phyloP scores from a whole-genome alignment of 1,140 invertebrate genomes.

The Philopotamus ludificatus region DNA sequence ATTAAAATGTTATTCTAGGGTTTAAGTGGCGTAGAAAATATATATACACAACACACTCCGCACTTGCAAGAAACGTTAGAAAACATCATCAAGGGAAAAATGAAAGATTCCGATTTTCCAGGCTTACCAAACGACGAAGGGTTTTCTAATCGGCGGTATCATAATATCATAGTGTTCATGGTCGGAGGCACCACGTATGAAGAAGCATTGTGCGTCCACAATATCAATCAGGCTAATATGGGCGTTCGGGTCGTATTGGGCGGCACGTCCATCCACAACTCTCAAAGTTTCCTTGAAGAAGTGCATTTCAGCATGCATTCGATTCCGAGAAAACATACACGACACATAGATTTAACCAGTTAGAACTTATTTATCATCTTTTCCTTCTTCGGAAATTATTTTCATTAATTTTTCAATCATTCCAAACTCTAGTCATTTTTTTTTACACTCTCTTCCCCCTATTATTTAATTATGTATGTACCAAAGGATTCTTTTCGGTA shows the following conservation, averaged over 20 bases:
- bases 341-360: conserved; percentile 49
- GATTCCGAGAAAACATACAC: conserved; percentile 56
- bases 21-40: conserved; percentile 93
- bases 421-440: too few species aligned
- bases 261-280: conserved; percentile 90
- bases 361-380: too few species aligned
- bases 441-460: too few species aligned
- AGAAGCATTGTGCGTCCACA: conserved; percentile 85
- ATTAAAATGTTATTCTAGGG: conserved; percentile 56
- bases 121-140: conserved; percentile 68
- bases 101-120: conserved; percentile 81
- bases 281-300: conserved; percentile 74
- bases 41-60: conserved; percentile 94
- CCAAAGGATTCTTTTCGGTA: too few species aligned
- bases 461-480: too few species aligned
- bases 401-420: too few species aligned
- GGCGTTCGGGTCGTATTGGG: conserved; percentile 83
- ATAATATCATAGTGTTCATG: conserved; percentile 93
- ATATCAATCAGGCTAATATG: conserved; percentile 74
- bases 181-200: conserved; percentile 97
- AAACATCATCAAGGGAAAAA: conserved; percentile 83
- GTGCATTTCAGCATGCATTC: conserved; percentile 58
- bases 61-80: conserved; percentile 82
- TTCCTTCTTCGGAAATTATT: too few species aligned
- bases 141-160: conserved; percentile 60